phyloP scores from a whole-genome alignment of 2,113 vertebrate genomes.

The Agelaius tricolor region DNA sequence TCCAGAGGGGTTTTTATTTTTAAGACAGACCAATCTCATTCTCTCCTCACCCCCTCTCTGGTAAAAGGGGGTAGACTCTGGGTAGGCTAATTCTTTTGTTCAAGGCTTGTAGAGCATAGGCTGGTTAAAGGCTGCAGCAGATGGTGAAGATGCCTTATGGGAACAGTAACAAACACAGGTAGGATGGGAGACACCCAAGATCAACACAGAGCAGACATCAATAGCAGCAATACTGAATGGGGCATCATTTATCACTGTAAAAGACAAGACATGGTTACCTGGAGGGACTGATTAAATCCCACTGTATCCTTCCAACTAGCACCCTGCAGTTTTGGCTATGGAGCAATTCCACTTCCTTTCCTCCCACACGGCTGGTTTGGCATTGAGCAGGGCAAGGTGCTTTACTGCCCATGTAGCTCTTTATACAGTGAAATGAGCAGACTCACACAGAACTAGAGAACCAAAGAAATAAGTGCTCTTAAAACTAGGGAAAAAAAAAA shows the following conservation, averaged over 20 bases:
- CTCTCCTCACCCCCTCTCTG: neutral
- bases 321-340: neutral
- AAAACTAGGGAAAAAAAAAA: neutral
- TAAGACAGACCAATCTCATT: neutral
- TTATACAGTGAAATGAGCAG: neutral
- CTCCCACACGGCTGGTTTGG: neutral
- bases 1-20: neutral
- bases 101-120: neutral
- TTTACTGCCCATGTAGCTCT: neutral
- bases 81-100: neutral
- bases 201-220: neutral
- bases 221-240: neutral
- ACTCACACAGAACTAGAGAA: neutral
- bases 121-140: neutral
- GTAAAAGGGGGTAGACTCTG: neutral
- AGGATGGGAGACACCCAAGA: neutral
- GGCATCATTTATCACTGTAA: neutral
- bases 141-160: accelerated
- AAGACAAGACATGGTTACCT: neutral
- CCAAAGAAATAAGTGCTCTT: neutral
- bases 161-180: neutral
- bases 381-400: too few relatives aligned
- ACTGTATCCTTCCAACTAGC: neutral
- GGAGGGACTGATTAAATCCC: neutral
- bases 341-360: neutral